Base-by-base conservation (phyloP, 1,140 invertebrate genomes). In the Dryas iulia region DNA sequence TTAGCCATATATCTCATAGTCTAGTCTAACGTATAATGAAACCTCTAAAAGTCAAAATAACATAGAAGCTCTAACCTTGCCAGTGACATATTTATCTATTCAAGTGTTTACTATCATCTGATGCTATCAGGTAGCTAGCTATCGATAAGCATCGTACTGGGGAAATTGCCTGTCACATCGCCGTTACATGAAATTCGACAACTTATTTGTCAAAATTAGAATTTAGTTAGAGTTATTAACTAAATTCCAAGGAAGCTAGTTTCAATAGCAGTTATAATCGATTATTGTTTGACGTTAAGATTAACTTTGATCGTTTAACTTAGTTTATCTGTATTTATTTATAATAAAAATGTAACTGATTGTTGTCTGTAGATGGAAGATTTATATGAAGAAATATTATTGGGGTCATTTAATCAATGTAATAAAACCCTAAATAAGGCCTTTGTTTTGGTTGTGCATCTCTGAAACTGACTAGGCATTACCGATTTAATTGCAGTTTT, bases 131-230 rank as follows among this genome's bases (percentile, higher is more conserved):
- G n/a, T n/a, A 58, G 66, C 62, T 69, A 67, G 58, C 59, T 39
- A 52, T 58, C 57, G 66, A 62, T 69, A 69, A 62, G 57, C 24
- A 25, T 30, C 28, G 28, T 10, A n/a, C 24, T 52, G 11, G 35
- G 65, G 65, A 66, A 66, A 66, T 59, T 66, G 65, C 65, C 57
- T 66, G 65, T 66, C 65, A 53, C 25, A 53, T 58, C 18, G 57
- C 24, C 25, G 65, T 59, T 53, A 23, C 39, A n/a, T 11, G 10
- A 52, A 28, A 21, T 59, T 66, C 52, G 57, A 66, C 56, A 53
- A 53, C 35, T 25, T 28, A 33, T 25, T 66, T 60, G 39, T 47
- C 39, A 18, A 47, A 47, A 47, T 2, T 18, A 47, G 39, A 47
- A 47, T 47, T 47, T 47, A 47, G 39, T 47, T 21, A 47, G 14